Base-by-base conservation (phyloP, 92 coral and sea anemone species). In the Phenganax subtilis region DNA sequence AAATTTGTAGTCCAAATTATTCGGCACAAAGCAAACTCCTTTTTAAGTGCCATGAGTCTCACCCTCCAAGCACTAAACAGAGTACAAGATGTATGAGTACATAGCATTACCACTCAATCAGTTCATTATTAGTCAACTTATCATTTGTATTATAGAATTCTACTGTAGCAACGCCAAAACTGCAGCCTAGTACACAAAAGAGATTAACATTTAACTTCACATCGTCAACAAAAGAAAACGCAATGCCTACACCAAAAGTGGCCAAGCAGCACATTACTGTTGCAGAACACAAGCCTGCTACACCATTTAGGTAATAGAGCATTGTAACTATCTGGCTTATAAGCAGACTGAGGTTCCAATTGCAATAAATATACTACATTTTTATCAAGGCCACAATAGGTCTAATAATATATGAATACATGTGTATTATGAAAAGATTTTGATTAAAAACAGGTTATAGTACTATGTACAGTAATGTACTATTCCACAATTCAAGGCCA, bases 301-400 rank as follows among this genome's bases (percentile, higher is more conserved):
- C 82, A 64, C 82, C 82, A 29, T 78, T 78, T 16, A 78, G 82
- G 82, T 78, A 15, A 10, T n/a, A 17, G 30, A 51, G 10, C 9
- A 71, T 65, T 9, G 25, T 17, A 17, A 9, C 28, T 17, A 28
- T 17, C 71, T 11, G 16, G 25, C 54, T 71, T 7, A 3, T 10
- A 25, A 0, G 3, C 76, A 30, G 20, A 9, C 31, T 6, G 14
- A 15, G 10, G 12, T 51, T 52, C 16, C 76, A 2, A 9, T 12
- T 14, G 25, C 2, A 1, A 12, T 59, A 20, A 12, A 7, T 59
- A 20, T 59, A 59, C 2, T 12, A 29, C 9, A 29, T n/a, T 29
- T 10, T 55, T 30, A 10, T 30, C 75, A n/a, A 29, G 9, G 16
- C 27, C 16, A 14, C 65, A 59, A 59, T 59, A 37, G 47, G 47